phyloP scores from a whole-genome alignment of 2,888 invertebrate species.

The Podotricha telesiphe region DNA sequence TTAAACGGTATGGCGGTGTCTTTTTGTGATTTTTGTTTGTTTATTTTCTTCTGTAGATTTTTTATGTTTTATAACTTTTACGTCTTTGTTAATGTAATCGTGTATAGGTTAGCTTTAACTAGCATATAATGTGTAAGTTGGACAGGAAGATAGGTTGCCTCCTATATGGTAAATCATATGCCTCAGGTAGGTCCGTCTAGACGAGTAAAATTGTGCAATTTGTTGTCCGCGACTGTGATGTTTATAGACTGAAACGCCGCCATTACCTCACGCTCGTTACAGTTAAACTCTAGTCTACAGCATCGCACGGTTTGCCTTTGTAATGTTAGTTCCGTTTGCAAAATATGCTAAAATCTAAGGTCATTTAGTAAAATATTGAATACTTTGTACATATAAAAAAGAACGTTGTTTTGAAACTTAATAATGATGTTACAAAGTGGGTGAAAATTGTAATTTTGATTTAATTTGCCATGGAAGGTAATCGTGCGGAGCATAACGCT shows the following conservation, averaged over 20 bases:
- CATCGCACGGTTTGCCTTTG: slow-evolving; percentile 63
- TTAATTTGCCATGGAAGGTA: slow-evolving; percentile 39
- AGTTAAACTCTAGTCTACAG: slow-evolving; percentile 77
- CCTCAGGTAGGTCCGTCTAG: slow-evolving; percentile 66
- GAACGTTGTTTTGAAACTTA: not conserved
- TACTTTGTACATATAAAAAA: not conserved
- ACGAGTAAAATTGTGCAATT: slow-evolving; percentile 82
- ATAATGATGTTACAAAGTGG: slow-evolving; percentile 11
- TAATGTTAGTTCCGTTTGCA: not conserved
- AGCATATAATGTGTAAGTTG: slow-evolving; percentile 68
- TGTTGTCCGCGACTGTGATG: slow-evolving; percentile 87
- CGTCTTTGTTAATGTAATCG: slow-evolving; percentile 78
- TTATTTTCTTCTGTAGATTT: slow-evolving; percentile 71
- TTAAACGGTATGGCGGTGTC: slow-evolving; percentile 62
- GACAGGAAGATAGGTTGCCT: slow-evolving; percentile 61
- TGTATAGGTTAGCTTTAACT: slow-evolving; percentile 79
- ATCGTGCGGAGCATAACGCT: slow-evolving; percentile 62
- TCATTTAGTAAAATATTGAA: not conserved
- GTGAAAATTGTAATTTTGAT: slow-evolving; percentile 13
- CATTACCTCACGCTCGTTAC: slow-evolving; percentile 83
- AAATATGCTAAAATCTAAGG: slow-evolving; percentile 1
- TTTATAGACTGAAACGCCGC: slow-evolving; percentile 86
- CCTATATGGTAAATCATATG: slow-evolving; percentile 49
- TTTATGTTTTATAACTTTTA: slow-evolving; percentile 79
- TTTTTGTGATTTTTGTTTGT: slow-evolving; percentile 80